Conservation (phyloP, 2,888 invertebrate genomes). For the Cerastis leucographa region DNA sequence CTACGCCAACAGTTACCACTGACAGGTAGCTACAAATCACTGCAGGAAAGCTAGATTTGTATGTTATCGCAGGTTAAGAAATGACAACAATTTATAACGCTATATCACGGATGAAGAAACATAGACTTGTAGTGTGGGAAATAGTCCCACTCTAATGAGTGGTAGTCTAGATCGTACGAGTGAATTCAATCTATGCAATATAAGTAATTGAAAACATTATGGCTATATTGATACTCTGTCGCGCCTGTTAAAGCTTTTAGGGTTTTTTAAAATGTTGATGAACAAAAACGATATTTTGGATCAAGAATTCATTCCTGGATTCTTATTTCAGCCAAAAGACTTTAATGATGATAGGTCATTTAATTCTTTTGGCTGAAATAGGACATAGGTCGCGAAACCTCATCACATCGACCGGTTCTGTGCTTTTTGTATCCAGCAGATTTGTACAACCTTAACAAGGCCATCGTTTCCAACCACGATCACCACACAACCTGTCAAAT, state of each 20-base stretch:
- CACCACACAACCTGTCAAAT: background rate
- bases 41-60: constrained; percentile 32
- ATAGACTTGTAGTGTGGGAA: constrained; percentile 14
- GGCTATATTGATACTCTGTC: background rate
- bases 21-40: constrained; percentile 59
- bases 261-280: background rate
- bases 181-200: background rate
- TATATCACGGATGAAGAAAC: constrained; percentile 45
- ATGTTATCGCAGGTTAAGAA: constrained; percentile 53
- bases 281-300: background rate
- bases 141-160: constrained; percentile 20
- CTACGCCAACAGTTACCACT: constrained; percentile 39
- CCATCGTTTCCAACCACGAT: background rate
- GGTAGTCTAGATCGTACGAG: background rate
- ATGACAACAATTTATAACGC: constrained; percentile 45
- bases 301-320: background rate
- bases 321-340: background rate
- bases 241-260: background rate
- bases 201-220: background rate
- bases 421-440: background rate
- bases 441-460: background rate
- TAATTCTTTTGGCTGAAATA: no score
- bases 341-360: background rate
- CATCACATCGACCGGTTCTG: background rate
- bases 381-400: background rate